Evolutionary conservation across 2,113 vertebrate species (phyloP).

Genomic region (Ancistrus triradiatus): DNA sequence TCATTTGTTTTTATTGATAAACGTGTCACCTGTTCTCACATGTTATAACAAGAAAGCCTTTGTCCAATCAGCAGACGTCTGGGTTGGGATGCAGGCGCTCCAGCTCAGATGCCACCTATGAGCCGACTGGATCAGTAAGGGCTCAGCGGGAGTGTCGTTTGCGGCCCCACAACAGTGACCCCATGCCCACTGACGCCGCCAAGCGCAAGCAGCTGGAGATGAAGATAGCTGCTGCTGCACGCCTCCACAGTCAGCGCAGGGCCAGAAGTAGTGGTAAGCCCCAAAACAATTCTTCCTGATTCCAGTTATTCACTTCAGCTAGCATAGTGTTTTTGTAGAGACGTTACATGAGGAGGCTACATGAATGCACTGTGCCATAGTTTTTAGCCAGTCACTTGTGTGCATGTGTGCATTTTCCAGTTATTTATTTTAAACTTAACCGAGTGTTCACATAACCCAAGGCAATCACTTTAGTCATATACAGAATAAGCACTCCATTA

Average conservation of each 20-base stretch:
- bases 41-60: slow-evolving; percentile 26
- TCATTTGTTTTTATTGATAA: too few relatives aligned
- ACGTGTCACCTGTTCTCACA: background rate
- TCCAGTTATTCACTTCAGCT: background rate
- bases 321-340: background rate
- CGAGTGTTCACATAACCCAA: background rate
- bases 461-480: background rate
- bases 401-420: background rate
- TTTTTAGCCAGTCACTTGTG: background rate
- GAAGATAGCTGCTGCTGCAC: slow-evolving; percentile 79
- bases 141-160: slow-evolving; percentile 80
- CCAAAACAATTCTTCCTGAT: background rate
- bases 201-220: slow-evolving; percentile 88
- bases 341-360: too few relatives aligned
- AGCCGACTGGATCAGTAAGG: slow-evolving; percentile 73
- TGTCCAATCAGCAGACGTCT: slow-evolving; percentile 57
- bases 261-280: slow-evolving; percentile 70
- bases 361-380: too few relatives aligned
- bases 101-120: slow-evolving; percentile 79
- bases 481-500: background rate
- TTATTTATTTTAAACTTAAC: background rate
- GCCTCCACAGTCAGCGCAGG: slow-evolving; percentile 75
- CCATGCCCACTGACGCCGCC: slow-evolving; percentile 79
- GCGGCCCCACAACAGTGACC: slow-evolving; percentile 82
- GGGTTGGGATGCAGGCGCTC: slow-evolving; percentile 75